These are phyloP conservation scores for Diprion similis DNA, from an alignment of 1,140 invertebrate species.

Conservation along the genomic window DNA sequence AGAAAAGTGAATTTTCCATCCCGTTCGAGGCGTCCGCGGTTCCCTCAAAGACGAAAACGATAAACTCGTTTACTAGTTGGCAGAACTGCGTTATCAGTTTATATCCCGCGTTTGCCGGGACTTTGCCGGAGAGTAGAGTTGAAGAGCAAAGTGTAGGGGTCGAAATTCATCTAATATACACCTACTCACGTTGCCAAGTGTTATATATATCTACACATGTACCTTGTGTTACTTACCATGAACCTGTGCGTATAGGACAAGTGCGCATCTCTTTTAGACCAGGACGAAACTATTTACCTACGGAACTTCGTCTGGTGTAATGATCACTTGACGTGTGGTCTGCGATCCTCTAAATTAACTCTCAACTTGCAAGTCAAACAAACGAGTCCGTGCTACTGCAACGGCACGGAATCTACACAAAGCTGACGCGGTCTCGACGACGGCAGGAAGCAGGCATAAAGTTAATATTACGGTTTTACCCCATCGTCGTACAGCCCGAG, in stretches of 20 bases:
- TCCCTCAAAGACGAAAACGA: slow-evolving; percentile 5
- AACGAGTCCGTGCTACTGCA: background rate
- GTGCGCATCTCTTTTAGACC: background rate
- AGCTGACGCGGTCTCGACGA: background rate
- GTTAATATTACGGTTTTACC: background rate
- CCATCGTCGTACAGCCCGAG: too few species aligned
- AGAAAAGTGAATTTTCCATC: background rate
- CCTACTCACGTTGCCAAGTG: too few species aligned
- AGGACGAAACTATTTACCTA: background rate
- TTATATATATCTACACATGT: too few species aligned
- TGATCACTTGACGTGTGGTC: background rate
- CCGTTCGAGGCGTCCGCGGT: background rate
- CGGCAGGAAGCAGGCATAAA: background rate
- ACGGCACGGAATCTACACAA: background rate
- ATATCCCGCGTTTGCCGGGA: background rate
- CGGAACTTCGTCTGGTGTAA: background rate
- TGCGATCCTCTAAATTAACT: background rate
- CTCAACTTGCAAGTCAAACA: background rate
- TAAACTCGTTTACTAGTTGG: background rate
- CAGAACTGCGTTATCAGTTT: slow-evolving; percentile 1
- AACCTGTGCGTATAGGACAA: background rate
- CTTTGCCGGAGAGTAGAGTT: background rate
- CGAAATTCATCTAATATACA: too few species aligned
- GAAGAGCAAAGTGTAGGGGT: background rate
- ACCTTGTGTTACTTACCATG: background rate